A percentile compares a stretch with the other conserved stretches of the same genome.
phyloP scores from a whole-genome alignment of 2,797 vertebrate species.

The Heteromormyrus szaboi region DNA sequence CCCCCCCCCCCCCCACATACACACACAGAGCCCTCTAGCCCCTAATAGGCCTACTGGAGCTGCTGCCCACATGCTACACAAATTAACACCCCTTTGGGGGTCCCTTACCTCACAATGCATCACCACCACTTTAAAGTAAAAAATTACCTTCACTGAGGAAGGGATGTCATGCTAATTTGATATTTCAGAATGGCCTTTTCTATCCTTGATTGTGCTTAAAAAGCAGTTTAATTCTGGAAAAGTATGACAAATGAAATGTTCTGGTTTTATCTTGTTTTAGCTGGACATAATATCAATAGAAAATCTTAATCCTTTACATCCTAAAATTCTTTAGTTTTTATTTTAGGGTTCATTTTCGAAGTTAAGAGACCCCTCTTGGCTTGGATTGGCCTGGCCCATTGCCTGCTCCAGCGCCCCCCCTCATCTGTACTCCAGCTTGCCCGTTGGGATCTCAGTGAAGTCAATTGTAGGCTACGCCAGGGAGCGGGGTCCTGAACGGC shows the following conservation, averaged over 20 bases:
- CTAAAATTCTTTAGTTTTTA: neutral
- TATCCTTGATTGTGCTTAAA: neutral
- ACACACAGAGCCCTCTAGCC: neutral
- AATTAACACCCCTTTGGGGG: neutral
- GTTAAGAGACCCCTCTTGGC: neutral
- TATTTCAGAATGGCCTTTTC: neutral
- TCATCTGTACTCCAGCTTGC: neutral
- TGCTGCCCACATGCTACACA: neutral
- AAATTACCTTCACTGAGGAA: neutral
- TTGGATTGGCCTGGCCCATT: neutral
- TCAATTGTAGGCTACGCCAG: neutral
- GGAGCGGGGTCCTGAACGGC: neutral
- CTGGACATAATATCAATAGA: neutral
- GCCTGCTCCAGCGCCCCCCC: neutral
- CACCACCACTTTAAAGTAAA: neutral
- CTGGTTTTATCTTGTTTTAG: neutral
- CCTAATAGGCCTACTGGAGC: neutral
- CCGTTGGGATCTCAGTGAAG: slow-evolving; percentile 1
- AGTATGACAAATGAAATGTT: neutral
- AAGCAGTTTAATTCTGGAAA: neutral
- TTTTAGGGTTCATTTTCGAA: neutral
- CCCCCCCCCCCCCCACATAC: neutral
- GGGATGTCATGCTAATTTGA: neutral
- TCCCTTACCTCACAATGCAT: neutral
- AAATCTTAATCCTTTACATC: neutral